phyloP scores from a whole-genome alignment of 2,797 vertebrate species.

The Lithobates sylvaticus region DNA sequence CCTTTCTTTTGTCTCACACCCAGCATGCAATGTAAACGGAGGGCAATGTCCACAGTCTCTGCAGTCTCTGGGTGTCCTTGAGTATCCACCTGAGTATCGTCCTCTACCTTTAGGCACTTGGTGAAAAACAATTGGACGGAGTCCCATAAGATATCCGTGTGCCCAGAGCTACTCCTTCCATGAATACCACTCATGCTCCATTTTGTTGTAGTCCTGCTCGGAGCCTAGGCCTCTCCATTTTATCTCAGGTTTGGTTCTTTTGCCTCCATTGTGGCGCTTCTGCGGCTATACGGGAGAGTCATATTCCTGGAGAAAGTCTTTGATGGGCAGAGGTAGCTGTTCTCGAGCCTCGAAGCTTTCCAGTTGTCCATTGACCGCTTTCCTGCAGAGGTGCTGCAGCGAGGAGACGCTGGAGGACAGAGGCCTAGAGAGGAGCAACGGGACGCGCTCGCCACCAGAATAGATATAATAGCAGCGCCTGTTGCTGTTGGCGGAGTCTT shows the following conservation, averaged over 20 bases:
- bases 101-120: conserved; percentile 19
- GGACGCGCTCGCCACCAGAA: conserved; percentile 89
- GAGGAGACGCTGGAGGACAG: conserved; percentile 85
- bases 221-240: not conserved
- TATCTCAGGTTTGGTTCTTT: conserved; percentile 3
- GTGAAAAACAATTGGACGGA: not conserved
- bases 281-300: conserved; percentile 86
- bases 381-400: conserved; percentile 94
- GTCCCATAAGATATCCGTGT: not conserved
- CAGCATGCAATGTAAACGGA: conserved; percentile 13
- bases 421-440: conserved; percentile 88
- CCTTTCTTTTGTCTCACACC: conserved; percentile 5
- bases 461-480: conserved; percentile 89
- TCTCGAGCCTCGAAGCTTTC: conserved; percentile 86
- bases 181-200: not conserved
- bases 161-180: not conserved
- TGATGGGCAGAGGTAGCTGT: conserved; percentile 88
- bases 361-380: conserved; percentile 92
- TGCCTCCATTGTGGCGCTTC: accelerated
- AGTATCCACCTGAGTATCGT: conserved; percentile 11
- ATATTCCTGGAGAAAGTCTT: conserved; percentile 92
- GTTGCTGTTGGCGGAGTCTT: conserved; percentile 66
- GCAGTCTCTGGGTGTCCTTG: not conserved
- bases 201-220: not conserved
- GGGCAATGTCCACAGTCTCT: no score